Base-by-base conservation (phyloP, 2,797 vertebrate species). In the Spatula clypeata region DNA sequence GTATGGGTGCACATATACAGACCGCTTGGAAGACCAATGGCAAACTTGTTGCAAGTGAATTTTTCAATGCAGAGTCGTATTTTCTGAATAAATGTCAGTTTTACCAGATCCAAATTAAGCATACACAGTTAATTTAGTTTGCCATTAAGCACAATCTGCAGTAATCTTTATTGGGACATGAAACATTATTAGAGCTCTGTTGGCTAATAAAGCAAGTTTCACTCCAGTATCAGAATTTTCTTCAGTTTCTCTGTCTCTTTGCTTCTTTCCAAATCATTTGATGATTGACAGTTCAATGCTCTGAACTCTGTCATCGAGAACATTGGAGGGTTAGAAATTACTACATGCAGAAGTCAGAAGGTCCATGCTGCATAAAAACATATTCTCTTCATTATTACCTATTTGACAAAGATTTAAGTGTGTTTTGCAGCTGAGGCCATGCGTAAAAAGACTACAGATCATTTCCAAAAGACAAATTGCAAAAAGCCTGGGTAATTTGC, bases 391-490 rank as follows among this genome's bases (percentile, higher is more conserved):
- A 88, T 93, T 92, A 90, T 90, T 87, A 85, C 15, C 53, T 81
- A 57, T 86, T 76, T 92, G 88, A 94, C 90, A 95, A 57, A 93
- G 90, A 95, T 94, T 93, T 96, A 95, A 92, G 88, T 88, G 66
- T 47, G 31, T 53, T 96, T 94, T 94, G n/a, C 66, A 88, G 64
- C 83, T 79, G 49, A 90, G 34, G 31, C 18, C 71, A 79, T 9
- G 3, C 38, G 27, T 53, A 71, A 76, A 81, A 95, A 79, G 74
- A 49, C 27, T 79, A 57, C 57, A 79, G 36, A 79, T 86, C 21
- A 64, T 88, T 90, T 87, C 64, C 55, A 40, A 72, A 86, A 93
- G 74, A 92, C 15, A 71, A 94, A 93, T 64, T 89, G 64, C 62
- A 88, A 53, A 44, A 86, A 31, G 8, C 11, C 49, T 67, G 65